Conservation (phyloP, 2,888 invertebrate genomes). For the Encarsia formosa region DNA sequence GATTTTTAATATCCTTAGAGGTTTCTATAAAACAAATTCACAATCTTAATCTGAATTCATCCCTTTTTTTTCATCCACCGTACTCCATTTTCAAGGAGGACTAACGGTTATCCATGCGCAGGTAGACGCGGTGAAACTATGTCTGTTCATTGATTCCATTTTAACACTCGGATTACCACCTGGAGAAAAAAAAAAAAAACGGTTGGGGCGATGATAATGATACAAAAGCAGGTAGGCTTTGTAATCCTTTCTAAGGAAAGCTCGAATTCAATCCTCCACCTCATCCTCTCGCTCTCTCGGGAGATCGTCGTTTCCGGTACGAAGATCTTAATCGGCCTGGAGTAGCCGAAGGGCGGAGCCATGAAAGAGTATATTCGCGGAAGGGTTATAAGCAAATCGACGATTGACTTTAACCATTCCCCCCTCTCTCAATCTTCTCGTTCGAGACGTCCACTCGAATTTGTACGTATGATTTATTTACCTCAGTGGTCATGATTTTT, state of each 20-base stretch:
- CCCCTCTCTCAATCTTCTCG: slow-evolving; percentile 17
- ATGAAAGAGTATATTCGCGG: too few species aligned
- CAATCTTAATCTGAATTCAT: too few species aligned
- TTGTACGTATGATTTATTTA: too few species aligned
- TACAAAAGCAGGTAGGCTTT: background rate
- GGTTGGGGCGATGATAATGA: background rate
- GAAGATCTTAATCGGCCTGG: slow-evolving; percentile 34
- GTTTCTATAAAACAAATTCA: too few species aligned
- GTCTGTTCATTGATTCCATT: slow-evolving; percentile 10
- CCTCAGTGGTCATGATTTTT: too few species aligned
- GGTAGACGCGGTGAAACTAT: background rate
- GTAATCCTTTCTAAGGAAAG: slow-evolving; percentile 23
- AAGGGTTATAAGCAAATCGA: slow-evolving; percentile 13
- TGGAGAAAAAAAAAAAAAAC: background rate
- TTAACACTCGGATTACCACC: background rate
- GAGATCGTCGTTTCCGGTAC: slow-evolving; percentile 28
- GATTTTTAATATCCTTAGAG: too few species aligned
- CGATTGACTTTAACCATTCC: slow-evolving; percentile 31
- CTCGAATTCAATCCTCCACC: slow-evolving; percentile 24
- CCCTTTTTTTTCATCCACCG: too few species aligned
- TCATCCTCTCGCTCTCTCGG: background rate
- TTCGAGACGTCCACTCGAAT: background rate
- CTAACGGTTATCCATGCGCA: too few species aligned
- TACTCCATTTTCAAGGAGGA: too few species aligned
- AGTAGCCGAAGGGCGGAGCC: background rate